A percentile compares a stretch with the other conserved stretches of the same genome.
These are phyloP conservation scores for Betta splendens DNA, from an alignment of 2,797 vertebrate genomes.

Conservation along the genomic window DNA sequence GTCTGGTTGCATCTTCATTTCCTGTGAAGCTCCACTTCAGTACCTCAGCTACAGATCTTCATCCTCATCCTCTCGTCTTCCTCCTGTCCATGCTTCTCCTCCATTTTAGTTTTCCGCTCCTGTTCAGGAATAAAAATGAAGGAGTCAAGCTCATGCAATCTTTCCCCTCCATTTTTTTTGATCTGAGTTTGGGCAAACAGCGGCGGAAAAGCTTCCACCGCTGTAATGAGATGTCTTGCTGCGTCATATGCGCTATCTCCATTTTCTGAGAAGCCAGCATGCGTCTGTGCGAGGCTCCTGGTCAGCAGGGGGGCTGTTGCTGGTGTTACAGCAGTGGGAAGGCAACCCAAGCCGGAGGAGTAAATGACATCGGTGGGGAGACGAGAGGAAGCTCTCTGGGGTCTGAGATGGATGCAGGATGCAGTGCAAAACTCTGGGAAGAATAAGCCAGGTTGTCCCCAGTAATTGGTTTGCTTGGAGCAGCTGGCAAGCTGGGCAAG, in stretches of 20 bases:
- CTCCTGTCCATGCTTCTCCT: conserved; percentile 8
- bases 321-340: conserved; percentile 63
- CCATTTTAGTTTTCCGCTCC: conserved; percentile 31
- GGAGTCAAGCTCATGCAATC: conserved; percentile 52
- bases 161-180: conserved; percentile 52
- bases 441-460: conserved; percentile 71
- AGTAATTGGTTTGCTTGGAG: conserved; percentile 75
- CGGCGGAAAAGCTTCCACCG: conserved; percentile 57
- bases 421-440: conserved; percentile 65
- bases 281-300: conserved; percentile 53
- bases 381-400: conserved; percentile 69
- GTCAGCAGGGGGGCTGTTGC: conserved; percentile 65
- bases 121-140: conserved; percentile 43
- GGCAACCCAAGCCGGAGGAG: conserved; percentile 71
- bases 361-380: conserved; percentile 75
- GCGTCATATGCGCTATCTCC: conserved; percentile 62
- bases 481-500: conserved; percentile 68
- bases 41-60: conserved; percentile 40
- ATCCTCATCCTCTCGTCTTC: conserved; percentile 20
- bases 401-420: conserved; percentile 70
- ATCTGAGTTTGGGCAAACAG: conserved; percentile 68
- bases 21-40: conserved; percentile 41
- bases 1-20: conserved; percentile 73
- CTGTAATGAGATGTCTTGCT: conserved; percentile 76
- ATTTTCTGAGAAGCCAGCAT: conserved; percentile 60